Evolutionary conservation across 2,888 invertebrate species (phyloP).

Genomic region (Lithodes maja): DNA sequence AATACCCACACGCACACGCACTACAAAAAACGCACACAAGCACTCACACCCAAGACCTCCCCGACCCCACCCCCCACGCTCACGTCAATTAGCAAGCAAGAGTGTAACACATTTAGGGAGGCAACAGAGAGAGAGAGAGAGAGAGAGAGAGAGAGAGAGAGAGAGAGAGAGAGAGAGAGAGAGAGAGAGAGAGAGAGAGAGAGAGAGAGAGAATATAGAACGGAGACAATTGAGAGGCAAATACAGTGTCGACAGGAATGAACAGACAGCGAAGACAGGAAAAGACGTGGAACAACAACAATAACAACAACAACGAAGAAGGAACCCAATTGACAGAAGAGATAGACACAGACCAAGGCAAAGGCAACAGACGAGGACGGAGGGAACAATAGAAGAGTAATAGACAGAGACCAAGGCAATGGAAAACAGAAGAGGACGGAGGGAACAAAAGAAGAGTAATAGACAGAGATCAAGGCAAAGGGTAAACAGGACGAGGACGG

Average conservation of each 20-base stretch:
- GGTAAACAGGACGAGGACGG: no score
- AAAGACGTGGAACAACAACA: no score
- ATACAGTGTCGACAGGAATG: not conserved
- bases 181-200: slow-evolving; percentile 4
- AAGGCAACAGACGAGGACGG: not conserved
- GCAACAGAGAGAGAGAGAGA: not conserved
- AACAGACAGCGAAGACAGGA: no score
- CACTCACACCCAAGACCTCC: not conserved
- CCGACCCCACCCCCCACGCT: not conserved
- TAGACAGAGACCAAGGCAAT: not conserved
- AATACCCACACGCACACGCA: not conserved
- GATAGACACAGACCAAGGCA: no score
- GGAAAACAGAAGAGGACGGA: not conserved
- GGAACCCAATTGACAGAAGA: no score
- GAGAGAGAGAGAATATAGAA: not conserved
- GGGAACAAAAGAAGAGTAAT: not conserved
- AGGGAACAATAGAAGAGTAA: not conserved
- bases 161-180: not conserved
- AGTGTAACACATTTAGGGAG: not conserved
- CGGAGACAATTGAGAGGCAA: not conserved
- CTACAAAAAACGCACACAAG: not conserved
- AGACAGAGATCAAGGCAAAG: no score
- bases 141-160: not conserved
- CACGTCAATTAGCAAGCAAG: not conserved
- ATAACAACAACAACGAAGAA: no score